Evolutionary conservation across 2,888 invertebrate genomes (phyloP).

Genomic region (Ferrisia virgata): DNA sequence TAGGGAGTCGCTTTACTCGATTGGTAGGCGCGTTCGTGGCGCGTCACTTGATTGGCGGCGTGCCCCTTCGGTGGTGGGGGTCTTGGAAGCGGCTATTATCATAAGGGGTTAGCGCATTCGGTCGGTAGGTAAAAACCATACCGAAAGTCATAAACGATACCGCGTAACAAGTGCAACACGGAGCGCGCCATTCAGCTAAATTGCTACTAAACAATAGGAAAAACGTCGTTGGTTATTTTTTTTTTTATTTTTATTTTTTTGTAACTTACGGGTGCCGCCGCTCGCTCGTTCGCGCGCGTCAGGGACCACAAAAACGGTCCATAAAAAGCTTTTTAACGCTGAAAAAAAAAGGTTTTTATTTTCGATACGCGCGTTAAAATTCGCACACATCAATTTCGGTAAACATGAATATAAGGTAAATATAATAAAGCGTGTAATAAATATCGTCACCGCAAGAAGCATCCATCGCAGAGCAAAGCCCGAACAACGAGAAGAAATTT

Average conservation of each 20-base stretch:
- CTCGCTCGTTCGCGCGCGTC: slow-evolving; percentile 35
- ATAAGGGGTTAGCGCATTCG: slow-evolving; percentile 42
- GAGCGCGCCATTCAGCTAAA: slow-evolving; percentile 43
- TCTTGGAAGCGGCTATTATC: slow-evolving; percentile 31
- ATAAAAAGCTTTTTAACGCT: slow-evolving; percentile 38
- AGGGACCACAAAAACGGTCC: slow-evolving; percentile 44
- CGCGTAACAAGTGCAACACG: slow-evolving; percentile 46
- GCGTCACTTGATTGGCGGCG: slow-evolving; percentile 27
- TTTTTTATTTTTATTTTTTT: not conserved
- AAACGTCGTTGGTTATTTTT: slow-evolving; percentile 38
- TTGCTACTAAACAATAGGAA: slow-evolving; percentile 45
- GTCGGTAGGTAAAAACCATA: slow-evolving; percentile 46
- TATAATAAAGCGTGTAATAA: not conserved
- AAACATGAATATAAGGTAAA: slow-evolving; percentile 16
- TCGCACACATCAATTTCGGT: slow-evolving; percentile 9
- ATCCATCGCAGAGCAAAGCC: no score
- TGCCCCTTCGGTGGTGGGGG: slow-evolving; percentile 21
- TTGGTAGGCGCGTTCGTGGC: slow-evolving; percentile 33
- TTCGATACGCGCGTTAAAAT: slow-evolving; percentile 37
- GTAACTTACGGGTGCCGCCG: slow-evolving; percentile 39
- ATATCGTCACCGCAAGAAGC: not conserved
- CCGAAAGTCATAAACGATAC: slow-evolving; percentile 46
- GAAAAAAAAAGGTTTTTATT: slow-evolving; percentile 18
- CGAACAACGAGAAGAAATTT: no score
- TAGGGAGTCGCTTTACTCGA: not conserved